phyloP scores from a whole-genome alignment of 2,113 vertebrate genomes.

The Nothobranchius kuhntae region DNA sequence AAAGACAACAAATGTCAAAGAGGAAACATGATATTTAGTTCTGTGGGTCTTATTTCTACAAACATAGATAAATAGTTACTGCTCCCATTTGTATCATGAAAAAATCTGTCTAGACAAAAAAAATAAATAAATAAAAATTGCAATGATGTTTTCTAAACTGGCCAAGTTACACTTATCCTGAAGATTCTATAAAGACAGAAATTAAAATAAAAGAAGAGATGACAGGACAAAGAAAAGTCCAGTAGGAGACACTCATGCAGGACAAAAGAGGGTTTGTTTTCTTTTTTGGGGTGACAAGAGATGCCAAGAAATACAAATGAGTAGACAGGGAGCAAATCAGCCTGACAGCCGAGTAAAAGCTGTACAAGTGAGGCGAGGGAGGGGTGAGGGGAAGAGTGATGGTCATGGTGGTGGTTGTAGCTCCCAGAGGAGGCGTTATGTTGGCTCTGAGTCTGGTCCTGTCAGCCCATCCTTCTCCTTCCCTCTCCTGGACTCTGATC shows the following conservation, averaged over 20 bases:
- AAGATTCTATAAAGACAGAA: too few relatives aligned
- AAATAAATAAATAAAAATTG: too few relatives aligned
- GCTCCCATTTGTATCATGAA: too few relatives aligned
- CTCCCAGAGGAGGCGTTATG: conserved; percentile 59
- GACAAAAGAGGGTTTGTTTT: conserved; percentile 11
- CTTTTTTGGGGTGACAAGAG: conserved; percentile 39
- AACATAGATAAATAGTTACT: too few relatives aligned
- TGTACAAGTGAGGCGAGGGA: conserved; percentile 35
- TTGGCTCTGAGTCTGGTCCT: conserved; percentile 49
- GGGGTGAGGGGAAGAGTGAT: conserved; percentile 26
- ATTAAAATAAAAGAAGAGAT: too few relatives aligned
- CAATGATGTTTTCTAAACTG: too few relatives aligned
- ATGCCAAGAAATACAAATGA: conserved; percentile 48
- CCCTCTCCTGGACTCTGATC: conserved; percentile 1
- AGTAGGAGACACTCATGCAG: conserved; percentile 5
- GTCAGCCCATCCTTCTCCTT: conserved; percentile 52
- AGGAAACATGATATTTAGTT: too few relatives aligned
- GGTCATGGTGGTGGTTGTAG: conserved; percentile 36
- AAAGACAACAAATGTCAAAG: too few relatives aligned
- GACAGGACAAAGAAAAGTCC: background rate
- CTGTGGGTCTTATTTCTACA: too few relatives aligned
- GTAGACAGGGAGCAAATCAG: conserved; percentile 37
- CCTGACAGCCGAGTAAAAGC: conserved; percentile 60
- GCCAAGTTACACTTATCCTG: too few relatives aligned
- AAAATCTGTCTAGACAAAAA: too few relatives aligned